A percentile compares a stretch with the other conserved stretches of the same genome.
Conservation (phyloP, 1,140 invertebrate species). For the Anastrepha ludens region DNA sequence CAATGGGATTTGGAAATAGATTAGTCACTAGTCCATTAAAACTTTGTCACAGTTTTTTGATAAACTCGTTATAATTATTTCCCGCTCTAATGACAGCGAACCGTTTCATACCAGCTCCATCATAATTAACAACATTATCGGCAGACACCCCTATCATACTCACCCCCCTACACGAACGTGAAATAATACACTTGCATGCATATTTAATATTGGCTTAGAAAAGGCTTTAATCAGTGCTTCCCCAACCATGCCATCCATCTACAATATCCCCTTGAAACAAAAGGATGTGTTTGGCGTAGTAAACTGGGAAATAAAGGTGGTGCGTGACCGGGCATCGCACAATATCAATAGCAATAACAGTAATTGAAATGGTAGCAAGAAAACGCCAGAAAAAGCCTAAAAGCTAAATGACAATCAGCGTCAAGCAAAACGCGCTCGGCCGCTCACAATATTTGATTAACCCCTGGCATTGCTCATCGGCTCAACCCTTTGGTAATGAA, state of each 20-base stretch:
- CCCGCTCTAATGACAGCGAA: constrained; percentile 23
- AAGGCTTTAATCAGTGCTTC: constrained; percentile 21
- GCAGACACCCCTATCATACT: background rate
- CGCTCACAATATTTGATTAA: constrained; percentile 59
- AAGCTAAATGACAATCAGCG: constrained; percentile 55
- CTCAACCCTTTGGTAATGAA: background rate
- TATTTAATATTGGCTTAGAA: background rate
- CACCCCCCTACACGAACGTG: background rate
- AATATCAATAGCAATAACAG: constrained; percentile 4
- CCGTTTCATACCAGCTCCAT: constrained; percentile 1
- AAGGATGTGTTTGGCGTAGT: background rate
- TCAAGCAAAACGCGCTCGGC: constrained; percentile 17
- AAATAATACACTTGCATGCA: background rate
- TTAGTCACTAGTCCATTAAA: too few relatives aligned
- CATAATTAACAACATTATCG: constrained; percentile 49
- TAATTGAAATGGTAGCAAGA: constrained; percentile 12
- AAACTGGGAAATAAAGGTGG: constrained; percentile 63
- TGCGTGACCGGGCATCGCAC: constrained; percentile 72
- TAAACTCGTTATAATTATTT: background rate
- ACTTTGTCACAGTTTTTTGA: background rate
- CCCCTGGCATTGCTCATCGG: constrained; percentile 1
- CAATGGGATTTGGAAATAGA: too few relatives aligned
- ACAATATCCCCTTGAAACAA: background rate
- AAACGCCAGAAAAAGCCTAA: constrained; percentile 50
- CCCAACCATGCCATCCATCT: too few relatives aligned